These are phyloP conservation scores for Bovichtus variegatus DNA, from an alignment of 2,797 vertebrate species.

Conservation along the genomic window DNA sequence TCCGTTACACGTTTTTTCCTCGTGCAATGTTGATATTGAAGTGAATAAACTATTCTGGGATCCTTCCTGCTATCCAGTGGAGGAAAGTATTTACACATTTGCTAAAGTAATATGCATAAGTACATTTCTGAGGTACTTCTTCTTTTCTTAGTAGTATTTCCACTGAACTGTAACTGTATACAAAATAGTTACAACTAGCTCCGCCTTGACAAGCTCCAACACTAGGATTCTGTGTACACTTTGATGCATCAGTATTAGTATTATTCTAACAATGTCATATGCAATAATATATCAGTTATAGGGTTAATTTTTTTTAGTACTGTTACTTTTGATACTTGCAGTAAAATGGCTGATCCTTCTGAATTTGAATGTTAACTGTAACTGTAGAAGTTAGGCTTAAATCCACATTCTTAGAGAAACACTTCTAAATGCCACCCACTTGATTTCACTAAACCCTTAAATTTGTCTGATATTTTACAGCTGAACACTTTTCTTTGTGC, in stretches of 20 bases:
- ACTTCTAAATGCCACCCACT: background rate
- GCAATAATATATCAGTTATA: no score
- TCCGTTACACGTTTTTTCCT: background rate
- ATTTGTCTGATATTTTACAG: background rate
- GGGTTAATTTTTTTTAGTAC: no score
- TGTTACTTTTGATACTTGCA: background rate
- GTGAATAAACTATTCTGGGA: background rate
- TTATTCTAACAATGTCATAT: no score
- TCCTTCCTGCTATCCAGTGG: background rate
- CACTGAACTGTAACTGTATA: background rate
- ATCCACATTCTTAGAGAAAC: background rate
- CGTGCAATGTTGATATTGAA: background rate
- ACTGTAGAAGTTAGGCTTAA: background rate
- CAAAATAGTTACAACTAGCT: background rate
- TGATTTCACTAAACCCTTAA: background rate
- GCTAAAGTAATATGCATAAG: background rate
- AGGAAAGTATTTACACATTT: background rate
- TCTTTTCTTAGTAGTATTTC: background rate
- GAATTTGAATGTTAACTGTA: background rate
- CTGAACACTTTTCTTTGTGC: slow-evolving; percentile 7
- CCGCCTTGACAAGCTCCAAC: background rate
- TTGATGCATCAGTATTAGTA: background rate
- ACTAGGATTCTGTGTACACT: background rate
- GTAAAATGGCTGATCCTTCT: background rate
- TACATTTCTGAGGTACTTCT: background rate